Conservation (phyloP, 2,113 vertebrate species). For the Eudyptes chrysolophus region DNA sequence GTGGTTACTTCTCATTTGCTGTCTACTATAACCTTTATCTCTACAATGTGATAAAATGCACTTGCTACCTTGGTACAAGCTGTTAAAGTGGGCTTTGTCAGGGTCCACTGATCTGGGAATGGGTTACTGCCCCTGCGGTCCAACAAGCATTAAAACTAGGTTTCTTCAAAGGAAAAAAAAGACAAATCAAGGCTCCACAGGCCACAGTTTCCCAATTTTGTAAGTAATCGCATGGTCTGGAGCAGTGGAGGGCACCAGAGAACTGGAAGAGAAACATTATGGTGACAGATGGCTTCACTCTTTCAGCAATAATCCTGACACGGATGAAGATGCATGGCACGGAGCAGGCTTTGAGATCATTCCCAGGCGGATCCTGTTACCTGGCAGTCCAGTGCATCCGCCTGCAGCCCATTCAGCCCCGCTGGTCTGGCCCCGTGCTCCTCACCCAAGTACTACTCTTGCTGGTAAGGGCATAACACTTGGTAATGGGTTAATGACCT, state of each 20-base stretch:
- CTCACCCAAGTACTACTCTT: neutral
- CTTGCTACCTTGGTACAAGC: neutral
- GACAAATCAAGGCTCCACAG: neutral
- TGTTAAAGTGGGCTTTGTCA: neutral
- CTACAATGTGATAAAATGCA: neutral
- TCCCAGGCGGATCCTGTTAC: neutral
- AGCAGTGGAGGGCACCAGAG: neutral
- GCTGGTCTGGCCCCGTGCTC: neutral
- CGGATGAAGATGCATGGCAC: slow-evolving; percentile 20
- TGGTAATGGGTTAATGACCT: neutral
- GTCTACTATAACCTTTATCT: neutral
- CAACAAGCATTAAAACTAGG: neutral
- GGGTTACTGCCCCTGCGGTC: neutral
- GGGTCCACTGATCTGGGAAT: neutral
- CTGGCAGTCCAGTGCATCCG: neutral
- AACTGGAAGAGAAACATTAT: neutral
- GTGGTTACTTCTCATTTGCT: neutral
- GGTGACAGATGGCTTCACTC: neutral
- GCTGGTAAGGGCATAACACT: neutral
- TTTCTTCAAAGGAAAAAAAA: neutral
- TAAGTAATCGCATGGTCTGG: neutral
- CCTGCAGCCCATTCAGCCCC: neutral
- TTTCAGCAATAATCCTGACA: slow-evolving; percentile 51
- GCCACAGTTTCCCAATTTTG: neutral
- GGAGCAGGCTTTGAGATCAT: neutral